phyloP scores from a whole-genome alignment of 2,113 vertebrate species.

The Craseonycteris thonglongyai region DNA sequence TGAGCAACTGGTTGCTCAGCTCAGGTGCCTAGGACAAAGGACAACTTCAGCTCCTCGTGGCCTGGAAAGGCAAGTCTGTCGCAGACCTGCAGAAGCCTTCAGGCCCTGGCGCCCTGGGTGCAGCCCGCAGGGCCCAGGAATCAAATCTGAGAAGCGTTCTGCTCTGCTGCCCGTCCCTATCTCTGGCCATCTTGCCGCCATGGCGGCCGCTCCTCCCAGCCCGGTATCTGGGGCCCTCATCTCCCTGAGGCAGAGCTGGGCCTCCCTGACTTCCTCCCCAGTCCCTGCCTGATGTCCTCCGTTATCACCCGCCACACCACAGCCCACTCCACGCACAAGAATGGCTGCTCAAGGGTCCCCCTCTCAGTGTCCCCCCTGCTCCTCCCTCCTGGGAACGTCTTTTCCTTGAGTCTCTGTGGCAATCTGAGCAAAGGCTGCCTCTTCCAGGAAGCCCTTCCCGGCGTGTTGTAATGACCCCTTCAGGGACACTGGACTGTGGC shows the following conservation, averaged over 20 bases:
- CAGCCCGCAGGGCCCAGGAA: background rate
- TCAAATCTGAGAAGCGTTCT: background rate
- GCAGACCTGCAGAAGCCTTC: background rate
- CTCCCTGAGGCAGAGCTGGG: background rate
- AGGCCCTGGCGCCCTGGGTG: background rate
- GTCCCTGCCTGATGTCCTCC: background rate
- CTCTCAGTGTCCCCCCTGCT: background rate
- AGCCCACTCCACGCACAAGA: fast-evolving
- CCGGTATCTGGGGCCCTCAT: conserved; percentile 58
- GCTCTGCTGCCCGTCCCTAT: conserved; percentile 45
- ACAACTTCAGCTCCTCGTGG: background rate
- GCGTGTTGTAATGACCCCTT: background rate
- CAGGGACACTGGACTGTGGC: background rate
- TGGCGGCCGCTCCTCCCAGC: conserved; percentile 9
- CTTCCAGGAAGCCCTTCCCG: background rate
- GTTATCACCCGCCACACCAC: fast-evolving
- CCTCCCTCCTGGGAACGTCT: background rate
- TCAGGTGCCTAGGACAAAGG: background rate
- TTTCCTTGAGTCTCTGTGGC: background rate
- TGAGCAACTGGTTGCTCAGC: background rate
- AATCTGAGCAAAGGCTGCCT: background rate
- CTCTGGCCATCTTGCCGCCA: conserved; percentile 66
- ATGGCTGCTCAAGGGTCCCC: background rate
- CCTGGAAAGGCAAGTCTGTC: background rate
- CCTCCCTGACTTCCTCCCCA: conserved; percentile 44